Base-by-base conservation (phyloP, 2,888 invertebrate genomes). In the Dysmachus trigonus region DNA sequence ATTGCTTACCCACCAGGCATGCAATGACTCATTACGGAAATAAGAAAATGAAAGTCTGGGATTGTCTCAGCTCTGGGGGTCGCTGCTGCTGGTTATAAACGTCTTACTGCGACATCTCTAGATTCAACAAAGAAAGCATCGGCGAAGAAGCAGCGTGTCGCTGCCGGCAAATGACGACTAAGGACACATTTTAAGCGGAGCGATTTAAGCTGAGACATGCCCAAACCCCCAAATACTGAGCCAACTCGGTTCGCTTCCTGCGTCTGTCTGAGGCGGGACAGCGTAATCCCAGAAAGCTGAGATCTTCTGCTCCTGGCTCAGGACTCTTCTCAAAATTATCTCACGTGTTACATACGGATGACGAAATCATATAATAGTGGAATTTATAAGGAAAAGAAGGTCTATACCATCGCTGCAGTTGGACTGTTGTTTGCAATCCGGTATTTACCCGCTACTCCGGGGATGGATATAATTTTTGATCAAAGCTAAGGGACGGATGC, bases 401-500 rank as follows among this genome's bases (percentile, higher is more conserved):
- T 35, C 31, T 73, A 73, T 72, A 33, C 0, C 62, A 10, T 8
- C 27, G 62, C 62, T 62, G 62, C 62, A 62, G 62, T 62, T 22
- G 62, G 62, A 62, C 62, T 62, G 62, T 27, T 62, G 62, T 27
- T 62, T 22, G 62, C 62, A n/a, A 38, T 38, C 7, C 35, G 35
- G 4, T 38, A 10, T 38, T 31, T 76, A 22, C 35, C 33, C 33
- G 13, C 8, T 10, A 10, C 38, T 22, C 22, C 1, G 1, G 35
- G 71, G 82, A 62, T n/a, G 35, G 15, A 62, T 53, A 82, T 82
- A 62, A 82, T 71, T 71, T 82, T 82, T 82, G 82, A 82, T 82
- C 82, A 82, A 82, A 82, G 82, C 22, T 62, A 62, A 82, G 27
- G 79, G 53, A 82, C 62, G 62, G 82, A 62, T 71, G 38, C 22